These are phyloP conservation scores for Lycorma delicatula DNA, from an alignment of 1,140 invertebrate genomes.

Conservation along the genomic window DNA sequence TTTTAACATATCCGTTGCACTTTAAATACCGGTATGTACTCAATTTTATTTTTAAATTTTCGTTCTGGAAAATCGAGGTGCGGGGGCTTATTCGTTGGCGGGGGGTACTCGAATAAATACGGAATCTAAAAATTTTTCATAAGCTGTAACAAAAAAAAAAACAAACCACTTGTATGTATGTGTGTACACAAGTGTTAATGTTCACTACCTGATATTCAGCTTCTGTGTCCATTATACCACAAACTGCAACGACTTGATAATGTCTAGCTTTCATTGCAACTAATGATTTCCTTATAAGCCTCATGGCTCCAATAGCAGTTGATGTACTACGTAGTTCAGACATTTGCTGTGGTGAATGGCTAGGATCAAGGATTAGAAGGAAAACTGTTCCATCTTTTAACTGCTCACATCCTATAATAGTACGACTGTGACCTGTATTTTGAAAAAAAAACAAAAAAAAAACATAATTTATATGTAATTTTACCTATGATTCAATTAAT, in stretches of 20 bases:
- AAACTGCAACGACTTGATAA: slow-evolving; percentile 76
- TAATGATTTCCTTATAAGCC: slow-evolving; percentile 62
- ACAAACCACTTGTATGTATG: background rate
- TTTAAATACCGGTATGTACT: background rate
- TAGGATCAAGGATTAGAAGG: slow-evolving; percentile 78
- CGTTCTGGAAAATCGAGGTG: background rate
- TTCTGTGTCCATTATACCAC: slow-evolving; percentile 63
- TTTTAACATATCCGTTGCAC: too few relatives aligned
- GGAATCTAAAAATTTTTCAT: background rate
- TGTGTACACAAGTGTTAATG: background rate
- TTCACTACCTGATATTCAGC: slow-evolving; percentile 58
- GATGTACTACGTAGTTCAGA: slow-evolving; percentile 48
- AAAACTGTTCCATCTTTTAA: slow-evolving; percentile 55
- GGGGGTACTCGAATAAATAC: background rate
- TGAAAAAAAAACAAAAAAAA: too few relatives aligned
- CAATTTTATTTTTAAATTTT: background rate
- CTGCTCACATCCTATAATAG: slow-evolving; percentile 79
- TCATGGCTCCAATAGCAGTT: slow-evolving; percentile 50
- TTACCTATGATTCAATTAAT: too few relatives aligned
- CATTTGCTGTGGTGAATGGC: slow-evolving; percentile 71
- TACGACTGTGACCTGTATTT: slow-evolving; percentile 72
- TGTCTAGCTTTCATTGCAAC: slow-evolving; percentile 69
- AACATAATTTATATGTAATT: too few relatives aligned
- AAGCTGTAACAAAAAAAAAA: background rate
- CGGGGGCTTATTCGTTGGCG: background rate